Evolutionary conservation across 2,113 vertebrate species (phyloP), one percentile per base, ranked within the genome.

Genomic region (Salvator merianae): DNA sequence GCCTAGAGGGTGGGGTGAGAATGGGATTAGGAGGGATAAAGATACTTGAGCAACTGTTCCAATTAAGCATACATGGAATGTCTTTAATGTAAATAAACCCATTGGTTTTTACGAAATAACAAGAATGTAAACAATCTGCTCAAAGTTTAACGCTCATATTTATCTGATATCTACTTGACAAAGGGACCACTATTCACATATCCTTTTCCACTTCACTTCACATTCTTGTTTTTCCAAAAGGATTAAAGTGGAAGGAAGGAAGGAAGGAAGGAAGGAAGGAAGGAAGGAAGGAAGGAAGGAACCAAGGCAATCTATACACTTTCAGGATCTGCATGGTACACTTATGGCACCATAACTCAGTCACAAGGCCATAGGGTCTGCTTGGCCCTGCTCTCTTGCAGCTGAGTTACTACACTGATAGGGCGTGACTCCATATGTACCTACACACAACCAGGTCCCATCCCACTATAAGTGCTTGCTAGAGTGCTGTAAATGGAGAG

Each of bases 91-190:
- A 90, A 88, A 80, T 1, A 84, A 65, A 32, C 13, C 20, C 8
- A 47, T 3, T 47, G 30, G 38, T 62, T 62, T 89, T 81, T 83
- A 86, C 26, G 3, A 91, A 91, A 87, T 83, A 89, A 77, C 79
- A 20, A 2, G 38, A 78, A 75, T 87, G 77, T 87, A 26, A 77
- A 84, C 47, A 85, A 8, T 38, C 36, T 40, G 9, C 80, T 83
- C 30, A 62, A 88, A 83, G 4, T 43, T 71, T 80, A 77, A 66
- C 53, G 75, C 85, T 85, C 79, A 62, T 88, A 82, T 53, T 0
- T 90, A 81, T 86, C 34, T 66, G 79, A 62, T 9, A 75, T 34
- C 8, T 81, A 53, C 68, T 77, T 81, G 53, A 79, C 53, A 77
- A 12, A 70, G 40, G 38, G 91, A 78, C 77, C 20, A 76, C n/a